Percentiles rank a stretch among this genome's conserved stretches.
Conservation (phyloP, 92 coral and sea anemone genomes). For the Palythoa grandis region DNA sequence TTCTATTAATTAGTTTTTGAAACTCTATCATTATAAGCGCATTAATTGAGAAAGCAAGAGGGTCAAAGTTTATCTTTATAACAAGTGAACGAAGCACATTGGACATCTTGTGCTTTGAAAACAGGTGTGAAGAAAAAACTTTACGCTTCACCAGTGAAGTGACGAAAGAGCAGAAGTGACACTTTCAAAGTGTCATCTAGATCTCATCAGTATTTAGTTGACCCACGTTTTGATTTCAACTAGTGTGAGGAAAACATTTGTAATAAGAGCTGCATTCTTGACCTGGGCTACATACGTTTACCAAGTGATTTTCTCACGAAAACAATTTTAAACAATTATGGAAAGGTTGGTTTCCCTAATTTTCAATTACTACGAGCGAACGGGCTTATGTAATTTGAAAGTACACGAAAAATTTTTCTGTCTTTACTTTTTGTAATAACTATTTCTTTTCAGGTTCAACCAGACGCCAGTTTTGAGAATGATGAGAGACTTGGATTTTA, state of each 20-base stretch:
- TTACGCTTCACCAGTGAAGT: constrained; percentile 2
- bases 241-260: not conserved
- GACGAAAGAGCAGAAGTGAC: not conserved
- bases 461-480: constrained; percentile 18
- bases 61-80: not conserved
- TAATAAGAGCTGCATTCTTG: not conserved
- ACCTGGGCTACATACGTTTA: not conserved
- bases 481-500: constrained; percentile 5
- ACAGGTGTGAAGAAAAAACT: not conserved
- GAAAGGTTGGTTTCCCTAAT: constrained; percentile 16
- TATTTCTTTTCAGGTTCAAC: not conserved
- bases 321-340: not conserved
- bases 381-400: not conserved
- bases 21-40: not conserved
- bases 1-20: too few relatives aligned
- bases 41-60: not conserved
- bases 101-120: not conserved
- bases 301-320: not conserved
- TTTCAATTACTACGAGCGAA: not conserved
- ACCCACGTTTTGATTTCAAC: not conserved
- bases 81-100: not conserved
- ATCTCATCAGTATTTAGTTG: not conserved
- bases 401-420: not conserved
- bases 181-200: not conserved
- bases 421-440: not conserved